Base-by-base conservation (phyloP, 2,113 vertebrate genomes). In the Mobula birostris region DNA sequence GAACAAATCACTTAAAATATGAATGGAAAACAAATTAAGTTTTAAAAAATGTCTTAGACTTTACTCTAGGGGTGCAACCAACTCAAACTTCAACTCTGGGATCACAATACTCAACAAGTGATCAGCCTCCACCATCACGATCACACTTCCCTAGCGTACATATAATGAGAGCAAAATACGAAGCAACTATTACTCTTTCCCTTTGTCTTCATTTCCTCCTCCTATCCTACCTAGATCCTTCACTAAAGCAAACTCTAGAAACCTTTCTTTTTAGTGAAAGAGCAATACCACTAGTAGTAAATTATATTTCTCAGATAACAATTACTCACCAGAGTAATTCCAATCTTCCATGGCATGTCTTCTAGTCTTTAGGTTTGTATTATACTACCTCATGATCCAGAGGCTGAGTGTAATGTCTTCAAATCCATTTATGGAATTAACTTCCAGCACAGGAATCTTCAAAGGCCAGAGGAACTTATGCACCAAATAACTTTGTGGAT, bases 41-140 rank as follows among this genome's bases (percentile, higher is more conserved):
- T 48, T 56, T 93, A 29, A 74, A 74, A 48, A 93, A 74, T 66
- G 0, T 92, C 48, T 72, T 48, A 74, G 68, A 93, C 72, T 56
- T 74, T 76, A 74, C 24, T 56, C 91, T 93, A 93, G 91, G 91
- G 91, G 68, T 93, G 91, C 91, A 93, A 93, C 91, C 72, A 93
- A 93, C 91, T 93, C 74, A 40, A 19, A 56, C 36, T 74, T 93
- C 19, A 93, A 93, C 14, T 74, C 24, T 93, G 36, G 68, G 72
- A 24, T 56, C 66, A 72, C 72, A 48, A 48, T 61, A 92, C 27
- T 92, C 5, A 68, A 40, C 66, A 72, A 91, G 36, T 74, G 66
- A 74, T 74, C 8, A 74, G 72, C 24, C 27, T 85, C 85, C 29
- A 63, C 2, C n/a, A 61, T 76, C 19, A 32, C 14, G 32, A 27